Percentiles rank a stretch among this genome's conserved stretches.
These are phyloP conservation scores for Daptonema setosum DNA, from an alignment of 2,888 invertebrate species.

Conservation along the genomic window DNA sequence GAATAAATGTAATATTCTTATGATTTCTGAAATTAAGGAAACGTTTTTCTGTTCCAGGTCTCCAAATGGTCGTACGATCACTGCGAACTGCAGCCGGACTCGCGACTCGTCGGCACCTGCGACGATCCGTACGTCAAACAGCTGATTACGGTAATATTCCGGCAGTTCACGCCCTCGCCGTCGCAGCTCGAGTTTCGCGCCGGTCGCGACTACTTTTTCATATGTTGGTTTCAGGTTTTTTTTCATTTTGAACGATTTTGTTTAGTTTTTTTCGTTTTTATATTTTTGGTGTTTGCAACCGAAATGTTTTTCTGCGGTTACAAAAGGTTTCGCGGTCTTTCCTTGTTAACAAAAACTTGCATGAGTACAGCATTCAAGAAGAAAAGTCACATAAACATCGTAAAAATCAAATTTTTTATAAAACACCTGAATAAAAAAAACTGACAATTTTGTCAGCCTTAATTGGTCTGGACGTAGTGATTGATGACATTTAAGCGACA, in stretches of 20 bases:
- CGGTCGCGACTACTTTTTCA: slow-evolving; percentile 22
- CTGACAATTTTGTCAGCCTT: too few species aligned
- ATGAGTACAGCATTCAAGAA: background rate
- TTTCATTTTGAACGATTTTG: background rate
- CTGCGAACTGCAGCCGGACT: slow-evolving; percentile 10
- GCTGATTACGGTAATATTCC: slow-evolving; percentile 22
- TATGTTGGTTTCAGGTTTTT: slow-evolving; percentile 13
- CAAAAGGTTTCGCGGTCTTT: background rate
- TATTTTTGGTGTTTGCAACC: background rate
- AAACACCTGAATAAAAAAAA: too few species aligned
- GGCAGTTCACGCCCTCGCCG: slow-evolving; percentile 23
- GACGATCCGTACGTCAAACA: slow-evolving; percentile 12
- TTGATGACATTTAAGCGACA: too few species aligned
- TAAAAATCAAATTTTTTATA: too few species aligned
- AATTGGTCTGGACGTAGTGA: too few species aligned
- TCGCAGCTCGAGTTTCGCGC: slow-evolving; percentile 21
- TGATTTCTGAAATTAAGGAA: too few species aligned
- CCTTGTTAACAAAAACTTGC: background rate
- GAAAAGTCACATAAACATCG: too few species aligned
- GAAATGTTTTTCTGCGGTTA: background rate
- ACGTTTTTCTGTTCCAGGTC: slow-evolving; percentile 11
- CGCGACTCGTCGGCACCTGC: slow-evolving; percentile 13
- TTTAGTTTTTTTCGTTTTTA: background rate
- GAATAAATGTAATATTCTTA: too few species aligned
- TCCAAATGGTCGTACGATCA: slow-evolving; percentile 12